phyloP scores from a whole-genome alignment of 1,140 invertebrate species.

The Microvelia longipes region DNA sequence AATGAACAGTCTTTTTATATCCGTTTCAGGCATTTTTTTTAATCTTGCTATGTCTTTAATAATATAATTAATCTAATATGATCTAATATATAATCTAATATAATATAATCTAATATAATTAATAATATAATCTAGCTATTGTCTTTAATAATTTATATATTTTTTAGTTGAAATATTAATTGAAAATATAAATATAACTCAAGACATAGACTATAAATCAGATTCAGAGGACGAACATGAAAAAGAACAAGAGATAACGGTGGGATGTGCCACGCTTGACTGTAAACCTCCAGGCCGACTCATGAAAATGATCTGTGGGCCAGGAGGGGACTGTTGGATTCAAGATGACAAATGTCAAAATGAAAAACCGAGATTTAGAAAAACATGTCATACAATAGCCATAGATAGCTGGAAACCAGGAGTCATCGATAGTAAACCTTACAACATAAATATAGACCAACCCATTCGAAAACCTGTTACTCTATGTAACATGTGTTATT shows the following conservation, averaged over 20 bases:
- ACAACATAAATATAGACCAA: not conserved
- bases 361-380: not conserved
- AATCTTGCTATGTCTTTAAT: too few relatives aligned
- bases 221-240: not conserved
- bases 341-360: not conserved
- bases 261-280: not conserved
- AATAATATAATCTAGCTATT: too few relatives aligned
- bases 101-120: too few relatives aligned
- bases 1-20: too few relatives aligned
- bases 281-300: too few relatives aligned
- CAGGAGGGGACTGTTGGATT: not conserved
- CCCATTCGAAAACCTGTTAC: not conserved
- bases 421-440: not conserved
- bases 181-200: not conserved
- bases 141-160: too few relatives aligned
- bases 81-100: too few relatives aligned
- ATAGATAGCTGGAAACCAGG: not conserved
- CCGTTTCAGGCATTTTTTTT: too few relatives aligned
- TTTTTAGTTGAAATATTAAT: not conserved
- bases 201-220: not conserved
- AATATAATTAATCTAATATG: too few relatives aligned
- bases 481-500: not conserved
- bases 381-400: not conserved
- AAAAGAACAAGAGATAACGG: not conserved
- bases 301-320: too few relatives aligned